phyloP scores from a whole-genome alignment of 2,888 invertebrate species.

The Andrena chrysosceles region DNA sequence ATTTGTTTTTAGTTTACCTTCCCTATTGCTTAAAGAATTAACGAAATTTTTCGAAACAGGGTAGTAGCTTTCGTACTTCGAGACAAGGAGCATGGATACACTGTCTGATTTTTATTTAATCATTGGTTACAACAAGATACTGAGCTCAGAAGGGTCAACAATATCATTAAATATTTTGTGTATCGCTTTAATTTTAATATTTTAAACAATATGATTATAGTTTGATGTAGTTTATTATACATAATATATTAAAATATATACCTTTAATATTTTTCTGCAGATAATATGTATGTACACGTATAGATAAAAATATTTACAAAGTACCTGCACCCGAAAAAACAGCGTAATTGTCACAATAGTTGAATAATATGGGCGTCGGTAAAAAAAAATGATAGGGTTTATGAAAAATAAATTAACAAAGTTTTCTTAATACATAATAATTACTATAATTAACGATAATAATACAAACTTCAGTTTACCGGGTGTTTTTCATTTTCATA shows the following conservation, averaged over 20 bases:
- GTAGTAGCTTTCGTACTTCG: not conserved
- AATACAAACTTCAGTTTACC: conserved; percentile 73
- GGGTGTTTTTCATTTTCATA: conserved; percentile 53
- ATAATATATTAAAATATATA: conserved; percentile 85
- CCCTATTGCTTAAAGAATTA: not conserved
- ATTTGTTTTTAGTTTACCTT: conserved; percentile 16
- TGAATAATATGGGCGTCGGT: conserved; percentile 50
- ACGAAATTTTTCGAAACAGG: not conserved
- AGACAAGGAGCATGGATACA: conserved; percentile 63
- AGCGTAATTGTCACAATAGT: conserved; percentile 65
- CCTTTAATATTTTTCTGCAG: conserved; percentile 82
- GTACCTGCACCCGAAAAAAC: conserved; percentile 80
- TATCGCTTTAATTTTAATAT: conserved; percentile 81
- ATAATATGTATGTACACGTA: conserved; percentile 80
- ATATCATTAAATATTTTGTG: conserved; percentile 84
- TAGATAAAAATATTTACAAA: conserved; percentile 81
- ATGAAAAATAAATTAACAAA: conserved; percentile 77
- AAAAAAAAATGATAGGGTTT: conserved; percentile 60
- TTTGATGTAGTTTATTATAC: conserved; percentile 83
- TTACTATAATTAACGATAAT: conserved; percentile 73
- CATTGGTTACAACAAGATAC: conserved; percentile 82
- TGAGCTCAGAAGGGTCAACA: conserved; percentile 82
- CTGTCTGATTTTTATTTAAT: conserved; percentile 83
- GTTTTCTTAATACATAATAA: conserved; percentile 69
- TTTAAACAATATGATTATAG: conserved; percentile 84